phyloP scores from a whole-genome alignment of 2,888 invertebrate species.

The Cryptophagus acutangulus region DNA sequence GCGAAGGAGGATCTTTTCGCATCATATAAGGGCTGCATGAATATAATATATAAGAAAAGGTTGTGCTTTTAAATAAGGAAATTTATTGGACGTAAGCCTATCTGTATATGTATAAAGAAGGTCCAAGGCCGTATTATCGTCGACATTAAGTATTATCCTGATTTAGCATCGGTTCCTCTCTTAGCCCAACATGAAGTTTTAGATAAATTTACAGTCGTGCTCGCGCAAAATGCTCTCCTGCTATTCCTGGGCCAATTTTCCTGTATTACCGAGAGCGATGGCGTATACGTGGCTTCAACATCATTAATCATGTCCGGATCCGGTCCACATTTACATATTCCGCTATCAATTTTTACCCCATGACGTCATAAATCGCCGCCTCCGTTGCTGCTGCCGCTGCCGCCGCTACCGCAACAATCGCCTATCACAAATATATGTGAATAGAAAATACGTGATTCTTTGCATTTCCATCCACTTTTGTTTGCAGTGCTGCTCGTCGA shows the following conservation, averaged over 20 bases:
- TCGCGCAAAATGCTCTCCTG: conserved; percentile 27
- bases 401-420: conserved; percentile 35
- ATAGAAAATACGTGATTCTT: conserved; percentile 27
- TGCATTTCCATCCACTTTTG: not conserved
- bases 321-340: conserved; percentile 39
- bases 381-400: too few species aligned
- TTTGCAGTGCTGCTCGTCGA: too few species aligned
- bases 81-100: conserved; percentile 19
- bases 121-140: conserved; percentile 30
- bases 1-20: too few species aligned
- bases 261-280: conserved; percentile 22
- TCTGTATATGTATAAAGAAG: too few species aligned
- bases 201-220: conserved; percentile 41
- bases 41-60: not conserved
- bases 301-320: conserved; percentile 36
- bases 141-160: conserved; percentile 41
- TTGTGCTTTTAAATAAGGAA: conserved; percentile 18
- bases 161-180: conserved; percentile 37
- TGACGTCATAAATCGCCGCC: conserved; percentile 38
- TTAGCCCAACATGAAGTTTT: conserved; percentile 32
- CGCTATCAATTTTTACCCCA: conserved; percentile 39
- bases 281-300: conserved; percentile 18
- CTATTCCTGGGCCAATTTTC: conserved; percentile 19
- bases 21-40: too few species aligned
- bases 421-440: conserved; percentile 18